Evolutionary conservation across 2,113 vertebrate genomes (phyloP).

Genomic region (Periophthalmus modestus): DNA sequence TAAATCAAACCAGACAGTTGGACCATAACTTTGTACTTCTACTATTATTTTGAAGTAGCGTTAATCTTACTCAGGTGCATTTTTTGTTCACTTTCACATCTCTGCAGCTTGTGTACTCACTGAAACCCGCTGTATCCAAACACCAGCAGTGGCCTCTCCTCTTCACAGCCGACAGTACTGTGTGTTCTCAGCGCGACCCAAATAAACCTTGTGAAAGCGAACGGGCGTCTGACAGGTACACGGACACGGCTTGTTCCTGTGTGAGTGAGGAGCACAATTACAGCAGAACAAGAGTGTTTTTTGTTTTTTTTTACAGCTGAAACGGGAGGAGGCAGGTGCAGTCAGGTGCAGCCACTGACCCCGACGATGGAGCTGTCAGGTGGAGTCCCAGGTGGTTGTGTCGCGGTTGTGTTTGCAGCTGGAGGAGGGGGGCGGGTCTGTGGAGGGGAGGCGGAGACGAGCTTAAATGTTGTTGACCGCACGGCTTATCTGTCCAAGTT

Average conservation of each 20-base stretch:
- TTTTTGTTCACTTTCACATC: too few relatives aligned
- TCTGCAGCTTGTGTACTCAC: conserved; percentile 10
- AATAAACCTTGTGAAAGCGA: conserved; percentile 25
- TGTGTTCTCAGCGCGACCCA: conserved; percentile 22
- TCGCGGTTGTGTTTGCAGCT: background rate
- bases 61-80: too few relatives aligned
- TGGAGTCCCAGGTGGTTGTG: conserved; percentile 43
- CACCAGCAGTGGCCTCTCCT: background rate
- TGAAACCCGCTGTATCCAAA: background rate
- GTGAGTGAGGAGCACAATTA: conserved; percentile 19
- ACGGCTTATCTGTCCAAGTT: background rate
- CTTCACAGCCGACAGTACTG: background rate
- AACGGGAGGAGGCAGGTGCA: conserved; percentile 55
- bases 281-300: conserved; percentile 9
- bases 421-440: background rate
- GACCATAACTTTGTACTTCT: too few relatives aligned
- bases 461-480: background rate
- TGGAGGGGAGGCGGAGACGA: background rate
- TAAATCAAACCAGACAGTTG: too few relatives aligned
- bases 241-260: conserved; percentile 30
- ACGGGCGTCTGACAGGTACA: background rate
- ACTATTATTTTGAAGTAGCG: too few relatives aligned
- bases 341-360: conserved; percentile 35
- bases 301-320: conserved; percentile 53
- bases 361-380: conserved; percentile 53